A percentile compares a stretch with the other conserved stretches of the same genome.
Evolutionary conservation across 1,140 invertebrate species (phyloP).

Genomic region (Psix sp.): DNA sequence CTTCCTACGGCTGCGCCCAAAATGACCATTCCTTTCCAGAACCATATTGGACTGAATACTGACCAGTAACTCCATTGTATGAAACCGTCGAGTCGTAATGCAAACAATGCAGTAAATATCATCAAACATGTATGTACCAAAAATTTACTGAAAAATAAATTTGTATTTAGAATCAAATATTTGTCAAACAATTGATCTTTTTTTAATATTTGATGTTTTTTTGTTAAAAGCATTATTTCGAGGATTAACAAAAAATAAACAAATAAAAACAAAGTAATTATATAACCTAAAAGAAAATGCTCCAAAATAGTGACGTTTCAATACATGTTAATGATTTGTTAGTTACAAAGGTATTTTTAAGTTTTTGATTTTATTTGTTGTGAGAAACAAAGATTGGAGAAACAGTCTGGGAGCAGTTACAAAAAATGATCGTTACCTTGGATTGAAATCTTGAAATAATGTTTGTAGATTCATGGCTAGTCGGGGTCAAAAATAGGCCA

Average conservation of each 20-base stretch:
- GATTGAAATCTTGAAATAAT: slow-evolving; percentile 94
- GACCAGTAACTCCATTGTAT: slow-evolving; percentile 96
- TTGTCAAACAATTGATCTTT: slow-evolving; percentile 49
- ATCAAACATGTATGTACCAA: slow-evolving; percentile 95
- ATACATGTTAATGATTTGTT: too few relatives aligned
- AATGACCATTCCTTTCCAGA: slow-evolving; percentile 96
- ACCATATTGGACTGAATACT: slow-evolving; percentile 96
- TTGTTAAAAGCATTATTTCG: too few relatives aligned
- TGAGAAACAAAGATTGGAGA: background rate
- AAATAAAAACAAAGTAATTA: too few relatives aligned
- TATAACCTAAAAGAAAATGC: too few relatives aligned
- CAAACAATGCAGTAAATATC: slow-evolving; percentile 92
- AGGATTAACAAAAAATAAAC: too few relatives aligned
- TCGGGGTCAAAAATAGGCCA: slow-evolving; percentile 42
- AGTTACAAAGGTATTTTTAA: too few relatives aligned
- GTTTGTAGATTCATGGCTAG: slow-evolving; percentile 89
- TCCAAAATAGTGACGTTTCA: too few relatives aligned
- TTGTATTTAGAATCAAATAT: too few relatives aligned
- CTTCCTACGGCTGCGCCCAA: slow-evolving; percentile 92
- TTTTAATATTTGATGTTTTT: too few relatives aligned
- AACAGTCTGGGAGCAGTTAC: too few relatives aligned
- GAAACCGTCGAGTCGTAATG: slow-evolving; percentile 90
- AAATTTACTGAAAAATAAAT: slow-evolving; percentile 94
- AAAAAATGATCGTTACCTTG: slow-evolving; percentile 81
- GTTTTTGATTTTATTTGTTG: background rate